These are phyloP conservation scores for Peucedramus taeniatus DNA, from an alignment of 2,113 vertebrate species.

Conservation along the genomic window DNA sequence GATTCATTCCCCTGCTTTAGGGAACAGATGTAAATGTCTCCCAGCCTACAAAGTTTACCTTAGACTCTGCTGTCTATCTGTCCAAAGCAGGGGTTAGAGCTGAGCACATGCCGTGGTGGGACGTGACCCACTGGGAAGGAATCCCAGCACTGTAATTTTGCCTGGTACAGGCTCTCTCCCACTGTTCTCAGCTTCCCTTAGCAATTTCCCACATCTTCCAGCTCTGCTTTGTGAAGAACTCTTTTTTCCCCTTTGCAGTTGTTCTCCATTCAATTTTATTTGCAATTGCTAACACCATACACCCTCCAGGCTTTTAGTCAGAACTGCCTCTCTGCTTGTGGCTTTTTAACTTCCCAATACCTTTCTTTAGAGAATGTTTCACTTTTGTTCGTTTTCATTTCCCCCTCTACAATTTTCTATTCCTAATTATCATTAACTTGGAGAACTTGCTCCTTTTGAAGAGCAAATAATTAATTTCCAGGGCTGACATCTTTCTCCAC, in stretches of 20 bases:
- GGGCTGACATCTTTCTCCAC: background rate
- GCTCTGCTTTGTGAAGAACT: background rate
- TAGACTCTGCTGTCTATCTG: background rate
- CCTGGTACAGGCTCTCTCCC: background rate
- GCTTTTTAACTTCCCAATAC: background rate
- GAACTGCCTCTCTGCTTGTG: background rate
- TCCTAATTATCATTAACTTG: background rate
- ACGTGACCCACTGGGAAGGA: background rate
- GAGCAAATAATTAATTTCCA: background rate
- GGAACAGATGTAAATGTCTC: fast-evolving
- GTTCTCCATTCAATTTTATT: background rate
- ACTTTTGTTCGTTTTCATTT: background rate
- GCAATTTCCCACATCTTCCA: background rate
- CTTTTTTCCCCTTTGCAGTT: background rate
- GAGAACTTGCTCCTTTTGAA: background rate
- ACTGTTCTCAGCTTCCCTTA: background rate
- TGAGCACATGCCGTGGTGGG: background rate
- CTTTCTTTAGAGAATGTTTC: background rate
- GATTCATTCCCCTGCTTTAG: background rate
- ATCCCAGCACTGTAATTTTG: background rate
- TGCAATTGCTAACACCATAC: background rate
- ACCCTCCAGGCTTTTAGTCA: background rate
- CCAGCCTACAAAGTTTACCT: background rate
- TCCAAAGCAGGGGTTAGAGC: background rate
- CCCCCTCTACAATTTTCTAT: background rate